Evolutionary conservation across 2,113 vertebrate species (phyloP).

Genomic region (Naja naja): DNA sequence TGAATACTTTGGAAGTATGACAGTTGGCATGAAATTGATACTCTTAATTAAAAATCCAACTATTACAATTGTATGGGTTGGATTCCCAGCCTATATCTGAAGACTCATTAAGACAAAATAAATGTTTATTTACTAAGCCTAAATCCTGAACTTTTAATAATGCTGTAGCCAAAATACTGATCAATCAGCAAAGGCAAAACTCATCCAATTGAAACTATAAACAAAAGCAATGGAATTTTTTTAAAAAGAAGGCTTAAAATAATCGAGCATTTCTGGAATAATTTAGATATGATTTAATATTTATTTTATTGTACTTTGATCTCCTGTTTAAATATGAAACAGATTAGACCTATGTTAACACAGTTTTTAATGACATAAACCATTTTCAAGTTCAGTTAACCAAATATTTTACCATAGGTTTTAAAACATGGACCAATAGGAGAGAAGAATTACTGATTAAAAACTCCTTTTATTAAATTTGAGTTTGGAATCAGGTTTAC

Average conservation of each 20-base stretch:
- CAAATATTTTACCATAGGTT: background rate
- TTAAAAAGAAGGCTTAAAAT: background rate
- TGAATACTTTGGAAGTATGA: slow-evolving; percentile 1
- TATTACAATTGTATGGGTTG: slow-evolving; percentile 14
- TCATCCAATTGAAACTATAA: background rate
- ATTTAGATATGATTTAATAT: background rate
- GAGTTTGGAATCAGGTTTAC: slow-evolving; percentile 13
- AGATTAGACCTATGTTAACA: background rate
- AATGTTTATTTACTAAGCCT: background rate
- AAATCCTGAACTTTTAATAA: background rate
- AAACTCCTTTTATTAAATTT: background rate
- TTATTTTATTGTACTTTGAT: background rate
- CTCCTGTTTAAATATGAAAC: background rate
- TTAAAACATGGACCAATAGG: slow-evolving; percentile 12
- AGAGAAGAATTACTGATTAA: background rate
- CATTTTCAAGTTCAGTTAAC: background rate
- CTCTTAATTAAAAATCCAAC: background rate
- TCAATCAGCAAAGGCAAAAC: background rate
- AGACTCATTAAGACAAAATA: background rate
- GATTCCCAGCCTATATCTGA: background rate
- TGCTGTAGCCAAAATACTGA: background rate
- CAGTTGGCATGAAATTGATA: background rate
- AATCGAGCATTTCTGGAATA: background rate
- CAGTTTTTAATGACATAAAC: background rate
- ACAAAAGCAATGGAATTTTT: background rate